A percentile compares a stretch with the other conserved stretches of the same genome.
phyloP scores from a whole-genome alignment of 2,113 vertebrate species.

The Myiozetetes cayanensis region DNA sequence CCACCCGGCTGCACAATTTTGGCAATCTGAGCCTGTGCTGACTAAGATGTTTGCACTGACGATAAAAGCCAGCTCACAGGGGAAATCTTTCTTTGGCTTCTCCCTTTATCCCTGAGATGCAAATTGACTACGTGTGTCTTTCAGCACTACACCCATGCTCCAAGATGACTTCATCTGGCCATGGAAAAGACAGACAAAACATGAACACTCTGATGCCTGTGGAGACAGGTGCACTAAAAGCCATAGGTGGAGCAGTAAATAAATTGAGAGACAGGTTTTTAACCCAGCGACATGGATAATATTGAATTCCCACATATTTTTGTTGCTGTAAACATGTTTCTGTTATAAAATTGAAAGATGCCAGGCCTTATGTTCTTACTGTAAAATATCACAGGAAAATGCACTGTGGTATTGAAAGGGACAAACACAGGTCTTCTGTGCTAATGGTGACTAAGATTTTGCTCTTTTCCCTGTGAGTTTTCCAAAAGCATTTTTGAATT shows the following conservation, averaged over 20 bases:
- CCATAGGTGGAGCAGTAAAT: neutral
- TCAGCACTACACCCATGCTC: neutral
- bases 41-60: neutral
- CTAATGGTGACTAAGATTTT: neutral
- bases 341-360: neutral
- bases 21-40: neutral
- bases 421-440: neutral
- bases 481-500: neutral
- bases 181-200: neutral
- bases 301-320: neutral
- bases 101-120: conserved; percentile 10
- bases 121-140: neutral
- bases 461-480: neutral
- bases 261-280: neutral
- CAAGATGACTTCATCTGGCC: neutral
- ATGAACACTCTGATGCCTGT: neutral
- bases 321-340: neutral
- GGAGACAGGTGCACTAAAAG: conserved; percentile 8
- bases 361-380: neutral
- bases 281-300: neutral
- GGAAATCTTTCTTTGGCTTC: neutral
- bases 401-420: neutral
- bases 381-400: neutral
- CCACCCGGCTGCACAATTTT: neutral
- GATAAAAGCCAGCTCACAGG: neutral